Percentiles rank a stretch among this genome's conserved stretches.
Conservation (phyloP, 2,888 invertebrate genomes). For the Tholera decimalis region DNA sequence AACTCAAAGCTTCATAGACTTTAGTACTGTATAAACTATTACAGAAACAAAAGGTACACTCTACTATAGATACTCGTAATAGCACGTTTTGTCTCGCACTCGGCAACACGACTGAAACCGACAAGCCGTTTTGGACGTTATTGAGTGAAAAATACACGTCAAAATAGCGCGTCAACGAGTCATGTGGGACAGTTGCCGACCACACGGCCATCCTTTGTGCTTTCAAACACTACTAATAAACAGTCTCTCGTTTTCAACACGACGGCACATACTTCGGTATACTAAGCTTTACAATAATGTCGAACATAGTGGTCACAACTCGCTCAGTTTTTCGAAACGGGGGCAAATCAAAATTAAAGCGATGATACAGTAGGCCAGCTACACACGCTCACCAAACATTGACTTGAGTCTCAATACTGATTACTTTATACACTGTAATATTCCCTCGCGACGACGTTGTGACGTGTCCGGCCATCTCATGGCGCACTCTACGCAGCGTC, state of each 20-base stretch:
- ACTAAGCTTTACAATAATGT: conserved; percentile 68
- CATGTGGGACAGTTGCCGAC: conserved; percentile 48
- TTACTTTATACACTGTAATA: conserved; percentile 60
- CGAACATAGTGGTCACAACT: conserved; percentile 63
- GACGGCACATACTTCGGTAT: conserved; percentile 67
- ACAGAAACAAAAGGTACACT: conserved; percentile 61
- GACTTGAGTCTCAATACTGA: conserved; percentile 69
- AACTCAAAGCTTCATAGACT: conserved; percentile 43
- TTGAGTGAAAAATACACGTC: conserved; percentile 62
- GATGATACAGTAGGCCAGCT: conserved; percentile 75
- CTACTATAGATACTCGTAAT: conserved; percentile 59
- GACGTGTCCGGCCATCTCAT: conserved; percentile 52
- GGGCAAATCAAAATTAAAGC: conserved; percentile 65
- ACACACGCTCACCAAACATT: conserved; percentile 65
- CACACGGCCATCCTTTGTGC: conserved; percentile 73
- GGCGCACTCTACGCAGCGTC: conserved; percentile 55
- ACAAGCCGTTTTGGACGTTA: conserved; percentile 64
- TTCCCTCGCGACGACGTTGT: conserved; percentile 44
- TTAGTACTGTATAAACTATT: conserved; percentile 62
- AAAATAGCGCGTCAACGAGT: conserved; percentile 57
- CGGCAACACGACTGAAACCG: conserved; percentile 46
- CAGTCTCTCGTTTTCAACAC: conserved; percentile 78
- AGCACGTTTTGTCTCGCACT: conserved; percentile 58
- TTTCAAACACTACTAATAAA: conserved; percentile 76
- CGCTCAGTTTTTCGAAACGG: conserved; percentile 41